These are phyloP conservation scores for Cepaea nemoralis DNA, from an alignment of 1,140 invertebrate genomes.

Conservation along the genomic window DNA sequence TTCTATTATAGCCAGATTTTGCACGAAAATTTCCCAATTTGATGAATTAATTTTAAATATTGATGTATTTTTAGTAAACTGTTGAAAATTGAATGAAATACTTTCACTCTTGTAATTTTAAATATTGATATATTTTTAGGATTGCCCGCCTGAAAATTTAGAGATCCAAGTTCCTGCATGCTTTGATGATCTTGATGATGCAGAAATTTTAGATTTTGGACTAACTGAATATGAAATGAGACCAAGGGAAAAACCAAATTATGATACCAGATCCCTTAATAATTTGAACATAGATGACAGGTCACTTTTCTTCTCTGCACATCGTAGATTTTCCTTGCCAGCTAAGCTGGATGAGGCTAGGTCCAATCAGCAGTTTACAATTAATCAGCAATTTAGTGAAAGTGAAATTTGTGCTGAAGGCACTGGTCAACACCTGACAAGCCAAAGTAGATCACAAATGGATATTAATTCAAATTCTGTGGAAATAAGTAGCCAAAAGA, in stretches of 20 bases:
- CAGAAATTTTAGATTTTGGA: constrained; percentile 2
- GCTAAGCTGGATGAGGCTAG: background rate
- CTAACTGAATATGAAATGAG: constrained; percentile 12
- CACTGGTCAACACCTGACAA: background rate
- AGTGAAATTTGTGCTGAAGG: background rate
- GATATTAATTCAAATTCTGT: background rate
- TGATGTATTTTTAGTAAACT: too few relatives aligned
- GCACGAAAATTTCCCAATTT: too few relatives aligned
- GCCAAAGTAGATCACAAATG: background rate
- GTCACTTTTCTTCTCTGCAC: background rate
- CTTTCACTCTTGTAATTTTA: background rate
- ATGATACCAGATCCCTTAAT: constrained; percentile 3
- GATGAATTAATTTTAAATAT: too few relatives aligned
- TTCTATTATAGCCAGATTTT: too few relatives aligned
- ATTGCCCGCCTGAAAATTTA: background rate
- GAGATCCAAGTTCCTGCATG: background rate
- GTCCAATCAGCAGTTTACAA: background rate
- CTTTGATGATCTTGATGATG: background rate
- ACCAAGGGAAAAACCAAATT: background rate
- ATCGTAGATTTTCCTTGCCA: constrained; percentile 9
- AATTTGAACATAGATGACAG: background rate
- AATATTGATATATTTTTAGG: background rate
- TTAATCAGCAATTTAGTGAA: constrained; percentile 4
- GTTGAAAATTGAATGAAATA: too few relatives aligned
- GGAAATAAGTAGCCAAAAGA: background rate